These are phyloP conservation scores for Myotis vivesi DNA, from an alignment of 2,797 vertebrate genomes.

Conservation along the genomic window DNA sequence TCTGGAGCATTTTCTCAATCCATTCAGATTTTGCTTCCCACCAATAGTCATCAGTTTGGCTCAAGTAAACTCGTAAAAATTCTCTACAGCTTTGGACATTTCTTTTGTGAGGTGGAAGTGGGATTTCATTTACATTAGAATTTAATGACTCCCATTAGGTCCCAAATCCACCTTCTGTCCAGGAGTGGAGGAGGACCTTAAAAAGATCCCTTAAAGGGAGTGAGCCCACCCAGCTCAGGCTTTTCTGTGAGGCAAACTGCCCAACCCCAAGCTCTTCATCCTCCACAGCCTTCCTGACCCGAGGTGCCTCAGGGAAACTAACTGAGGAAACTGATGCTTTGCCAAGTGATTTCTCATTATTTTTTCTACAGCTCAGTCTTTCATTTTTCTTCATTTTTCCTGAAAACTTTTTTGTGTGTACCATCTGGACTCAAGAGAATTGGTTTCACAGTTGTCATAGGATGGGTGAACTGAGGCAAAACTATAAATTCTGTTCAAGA, in stretches of 20 bases:
- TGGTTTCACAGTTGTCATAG: not conserved
- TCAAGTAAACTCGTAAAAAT: not conserved
- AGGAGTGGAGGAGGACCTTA: not conserved
- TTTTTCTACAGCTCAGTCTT: not conserved
- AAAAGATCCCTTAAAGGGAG: not conserved
- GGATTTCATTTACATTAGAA: slow-evolving; percentile 14
- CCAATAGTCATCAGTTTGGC: not conserved
- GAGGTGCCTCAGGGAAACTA: not conserved
- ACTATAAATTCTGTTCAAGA: not conserved
- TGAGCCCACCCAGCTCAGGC: not conserved
- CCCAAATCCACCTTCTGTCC: not conserved
- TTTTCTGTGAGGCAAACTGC: not conserved
- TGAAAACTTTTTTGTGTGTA: not conserved
- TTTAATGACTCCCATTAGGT: not conserved
- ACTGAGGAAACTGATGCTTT: not conserved
- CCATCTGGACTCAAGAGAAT: not conserved
- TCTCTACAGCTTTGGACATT: not conserved
- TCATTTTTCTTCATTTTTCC: slow-evolving; percentile 4
- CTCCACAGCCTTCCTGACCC: not conserved
- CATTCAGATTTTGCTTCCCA: not conserved
- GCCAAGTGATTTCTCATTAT: not conserved
- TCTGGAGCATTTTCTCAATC: not conserved
- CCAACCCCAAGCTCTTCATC: not conserved
- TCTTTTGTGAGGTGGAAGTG: not conserved
- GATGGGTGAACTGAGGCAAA: not conserved